Evolutionary conservation across 2,113 vertebrate genomes (phyloP).

Genomic region (Alosa alosa): DNA sequence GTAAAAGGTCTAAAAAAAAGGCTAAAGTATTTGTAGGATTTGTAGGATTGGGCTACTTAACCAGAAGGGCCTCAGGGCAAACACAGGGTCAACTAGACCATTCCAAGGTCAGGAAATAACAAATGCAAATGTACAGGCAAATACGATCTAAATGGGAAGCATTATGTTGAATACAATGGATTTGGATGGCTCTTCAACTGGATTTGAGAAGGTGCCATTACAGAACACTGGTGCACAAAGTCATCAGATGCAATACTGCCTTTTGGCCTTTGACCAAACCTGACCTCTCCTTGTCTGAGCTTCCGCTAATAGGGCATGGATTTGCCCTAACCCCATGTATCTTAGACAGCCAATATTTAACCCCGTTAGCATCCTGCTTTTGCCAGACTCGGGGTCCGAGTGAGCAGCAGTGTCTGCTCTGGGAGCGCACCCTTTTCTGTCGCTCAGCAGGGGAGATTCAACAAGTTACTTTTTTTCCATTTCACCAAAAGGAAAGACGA

Average conservation of each 20-base stretch:
- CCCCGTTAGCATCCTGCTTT: conserved; percentile 55
- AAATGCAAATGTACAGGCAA: not conserved
- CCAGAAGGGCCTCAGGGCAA: not conserved
- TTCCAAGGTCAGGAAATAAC: not conserved
- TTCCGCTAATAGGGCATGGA: conserved; percentile 39
- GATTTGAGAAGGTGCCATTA: not conserved
- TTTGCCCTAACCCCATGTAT: conserved; percentile 45
- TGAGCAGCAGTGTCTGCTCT: conserved; percentile 42
- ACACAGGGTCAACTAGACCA: not conserved
- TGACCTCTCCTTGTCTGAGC: conserved; percentile 31
- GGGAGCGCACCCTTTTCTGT: conserved; percentile 55
- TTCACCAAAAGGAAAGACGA: not conserved
- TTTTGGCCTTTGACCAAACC: conserved; percentile 40
- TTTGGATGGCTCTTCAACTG: not conserved
- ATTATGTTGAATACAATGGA: not conserved
- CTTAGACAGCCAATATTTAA: conserved; percentile 61
- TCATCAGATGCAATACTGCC: conserved; percentile 32
- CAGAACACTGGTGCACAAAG: conserved; percentile 43
- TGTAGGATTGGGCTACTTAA: not conserved
- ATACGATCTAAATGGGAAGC: not conserved
- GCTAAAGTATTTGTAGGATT: not conserved
- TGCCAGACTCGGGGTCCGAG: conserved; percentile 55
- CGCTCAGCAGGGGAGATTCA: conserved; percentile 60
- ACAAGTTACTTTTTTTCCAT: conserved; percentile 63
- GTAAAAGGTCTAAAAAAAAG: not conserved